Evolutionary conservation across 2,797 vertebrate genomes (phyloP).

Genomic region (Staurois parvus): DNA sequence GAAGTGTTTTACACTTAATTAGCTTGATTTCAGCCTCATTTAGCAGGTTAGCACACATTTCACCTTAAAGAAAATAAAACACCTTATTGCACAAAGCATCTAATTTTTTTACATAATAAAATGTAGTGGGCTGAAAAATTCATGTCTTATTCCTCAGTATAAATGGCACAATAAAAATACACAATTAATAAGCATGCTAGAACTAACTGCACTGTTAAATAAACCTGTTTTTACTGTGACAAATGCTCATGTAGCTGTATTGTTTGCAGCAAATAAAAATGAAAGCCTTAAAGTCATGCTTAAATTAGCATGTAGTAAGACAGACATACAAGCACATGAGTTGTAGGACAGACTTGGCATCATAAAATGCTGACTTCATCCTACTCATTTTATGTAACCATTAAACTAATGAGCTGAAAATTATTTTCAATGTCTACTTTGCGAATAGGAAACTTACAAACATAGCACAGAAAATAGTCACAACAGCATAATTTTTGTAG

Average conservation of each 20-base stretch:
- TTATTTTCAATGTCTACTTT: not conserved
- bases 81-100: conserved; percentile 16
- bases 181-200: conserved; percentile 35
- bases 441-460: not conserved
- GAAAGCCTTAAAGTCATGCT: not conserved
- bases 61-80: conserved; percentile 49
- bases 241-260: not conserved
- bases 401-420: not conserved
- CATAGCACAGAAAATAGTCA: not conserved
- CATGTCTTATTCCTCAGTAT: conserved; percentile 13
- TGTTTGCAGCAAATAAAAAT: conserved; percentile 3
- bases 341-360: not conserved
- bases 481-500: not conserved
- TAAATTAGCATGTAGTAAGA: not conserved
- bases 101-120: conserved; percentile 51
- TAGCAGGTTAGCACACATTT: conserved; percentile 37
- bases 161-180: conserved; percentile 54
- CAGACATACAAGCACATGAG: not conserved
- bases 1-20: conserved; percentile 51
- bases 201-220: conserved; percentile 33
- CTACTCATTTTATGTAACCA: not conserved
- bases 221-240: conserved; percentile 32
- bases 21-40: conserved; percentile 48
- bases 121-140: conserved; percentile 47
- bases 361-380: not conserved